Evolutionary conservation across 1,140 invertebrate species (phyloP).

Genomic region (Drosophila subpulchrella): DNA sequence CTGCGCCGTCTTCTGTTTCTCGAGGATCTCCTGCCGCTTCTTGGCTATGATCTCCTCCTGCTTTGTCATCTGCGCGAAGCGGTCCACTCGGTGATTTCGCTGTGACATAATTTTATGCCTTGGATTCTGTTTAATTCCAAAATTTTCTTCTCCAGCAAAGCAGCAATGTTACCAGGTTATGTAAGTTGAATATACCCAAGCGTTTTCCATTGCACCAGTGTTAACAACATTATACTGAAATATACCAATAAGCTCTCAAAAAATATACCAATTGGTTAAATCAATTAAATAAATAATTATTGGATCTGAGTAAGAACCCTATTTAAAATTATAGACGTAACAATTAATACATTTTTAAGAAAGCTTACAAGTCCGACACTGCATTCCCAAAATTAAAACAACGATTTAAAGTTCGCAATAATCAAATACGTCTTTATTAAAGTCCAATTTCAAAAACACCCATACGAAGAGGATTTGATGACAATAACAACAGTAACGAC

Average conservation of each 20-base stretch:
- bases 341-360: no score
- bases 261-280: not conserved
- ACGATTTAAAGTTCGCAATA: not conserved
- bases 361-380: no score
- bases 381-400: not conserved
- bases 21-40: constrained; percentile 90
- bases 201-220: not conserved
- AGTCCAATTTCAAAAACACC: constrained; percentile 52
- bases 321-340: no score
- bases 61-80: constrained; percentile 86
- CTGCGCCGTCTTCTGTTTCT: constrained; percentile 87
- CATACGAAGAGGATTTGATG: constrained; percentile 30
- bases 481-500: constrained; percentile 35
- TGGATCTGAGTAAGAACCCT: not conserved
- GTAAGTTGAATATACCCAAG: not conserved
- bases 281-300: not conserved
- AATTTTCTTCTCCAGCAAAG: constrained; percentile 34
- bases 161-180: constrained; percentile 20
- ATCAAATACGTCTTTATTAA: constrained; percentile 43
- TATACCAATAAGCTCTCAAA: not conserved
- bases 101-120: constrained; percentile 63
- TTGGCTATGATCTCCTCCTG: constrained; percentile 91
- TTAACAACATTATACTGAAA: not conserved
- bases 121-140: constrained; percentile 11
- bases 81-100: constrained; percentile 77